Evolutionary conservation across 2,113 vertebrate genomes (phyloP).

Genomic region (Sylvia atricapilla): DNA sequence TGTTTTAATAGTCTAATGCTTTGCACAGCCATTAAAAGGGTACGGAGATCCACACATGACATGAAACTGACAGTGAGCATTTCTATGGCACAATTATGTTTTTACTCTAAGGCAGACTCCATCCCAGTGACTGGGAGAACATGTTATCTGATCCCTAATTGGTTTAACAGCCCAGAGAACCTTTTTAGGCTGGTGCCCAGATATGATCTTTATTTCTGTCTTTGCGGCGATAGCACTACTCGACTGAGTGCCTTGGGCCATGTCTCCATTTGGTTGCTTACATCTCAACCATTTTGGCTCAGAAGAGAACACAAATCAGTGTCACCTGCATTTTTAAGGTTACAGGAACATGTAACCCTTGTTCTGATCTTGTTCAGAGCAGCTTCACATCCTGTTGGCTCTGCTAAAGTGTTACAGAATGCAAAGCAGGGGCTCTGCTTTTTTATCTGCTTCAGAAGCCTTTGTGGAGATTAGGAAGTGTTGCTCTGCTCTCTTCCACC

Average conservation of each 20-base stretch:
- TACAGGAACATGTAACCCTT: neutral
- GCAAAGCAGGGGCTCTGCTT: neutral
- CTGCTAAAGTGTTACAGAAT: constrained; percentile 23
- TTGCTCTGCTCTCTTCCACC: constrained; percentile 36
- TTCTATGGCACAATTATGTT: neutral
- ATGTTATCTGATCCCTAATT: constrained; percentile 15
- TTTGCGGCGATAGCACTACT: neutral
- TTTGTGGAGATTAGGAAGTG: constrained; percentile 35
- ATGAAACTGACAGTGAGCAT: neutral
- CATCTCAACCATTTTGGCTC: neutral
- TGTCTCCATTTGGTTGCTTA: neutral
- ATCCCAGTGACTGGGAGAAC: neutral
- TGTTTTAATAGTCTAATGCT: neutral
- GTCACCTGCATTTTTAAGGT: neutral
- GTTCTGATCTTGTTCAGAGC: neutral
- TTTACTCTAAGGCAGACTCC: constrained; percentile 5
- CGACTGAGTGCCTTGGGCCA: neutral
- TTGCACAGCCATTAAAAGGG: neutral
- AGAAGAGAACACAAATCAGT: neutral
- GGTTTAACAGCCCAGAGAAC: neutral
- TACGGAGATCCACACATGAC: fast-evolving
- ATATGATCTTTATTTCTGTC: constrained; percentile 25
- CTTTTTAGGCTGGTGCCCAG: neutral
- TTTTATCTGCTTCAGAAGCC: constrained; percentile 43
- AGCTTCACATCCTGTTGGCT: neutral